phyloP scores from a whole-genome alignment of 2,888 invertebrate species.

The Gastracanthus pulcherrimus region DNA sequence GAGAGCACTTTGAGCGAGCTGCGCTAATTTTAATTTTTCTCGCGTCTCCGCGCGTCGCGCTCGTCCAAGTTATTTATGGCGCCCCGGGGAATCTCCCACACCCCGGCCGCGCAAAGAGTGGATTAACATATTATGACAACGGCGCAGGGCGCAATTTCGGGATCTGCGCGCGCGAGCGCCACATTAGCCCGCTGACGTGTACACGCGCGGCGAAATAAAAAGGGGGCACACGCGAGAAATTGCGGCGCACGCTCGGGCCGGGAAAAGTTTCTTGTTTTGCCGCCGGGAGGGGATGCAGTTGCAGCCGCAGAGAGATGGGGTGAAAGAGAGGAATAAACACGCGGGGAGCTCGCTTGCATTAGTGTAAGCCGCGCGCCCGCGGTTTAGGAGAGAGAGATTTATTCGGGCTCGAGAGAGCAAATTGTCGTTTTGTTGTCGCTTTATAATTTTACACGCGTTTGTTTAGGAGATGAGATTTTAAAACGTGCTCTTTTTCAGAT shows the following conservation, averaged over 20 bases:
- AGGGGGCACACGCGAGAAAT: conserved; percentile 25
- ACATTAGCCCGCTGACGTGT: conserved; percentile 31
- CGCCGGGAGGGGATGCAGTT: no score
- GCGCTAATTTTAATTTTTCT: conserved; percentile 61
- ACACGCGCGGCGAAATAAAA: conserved; percentile 13
- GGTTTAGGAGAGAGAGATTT: background rate
- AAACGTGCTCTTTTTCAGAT: no score
- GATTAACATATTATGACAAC: conserved; percentile 59
- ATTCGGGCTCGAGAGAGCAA: background rate
- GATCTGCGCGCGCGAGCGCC: background rate
- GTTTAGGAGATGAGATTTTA: background rate
- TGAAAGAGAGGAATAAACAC: background rate
- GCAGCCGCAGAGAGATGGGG: background rate
- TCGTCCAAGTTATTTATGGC: conserved; percentile 55
- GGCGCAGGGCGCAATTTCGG: conserved; percentile 49
- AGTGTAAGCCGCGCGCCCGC: background rate
- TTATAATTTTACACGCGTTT: background rate
- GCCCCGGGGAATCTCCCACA: conserved; percentile 48
- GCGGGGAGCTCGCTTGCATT: background rate
- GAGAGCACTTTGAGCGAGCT: conserved; percentile 45
- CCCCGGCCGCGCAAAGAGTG: conserved; percentile 21
- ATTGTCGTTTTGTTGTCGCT: background rate
- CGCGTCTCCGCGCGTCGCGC: conserved; percentile 24
- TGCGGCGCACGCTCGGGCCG: background rate
- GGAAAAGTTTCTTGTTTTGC: conserved; percentile 5